A percentile compares a stretch with the other conserved stretches of the same genome.
These are phyloP conservation scores for Narcine bancroftii DNA, from an alignment of 2,113 vertebrate species.

Conservation along the genomic window DNA sequence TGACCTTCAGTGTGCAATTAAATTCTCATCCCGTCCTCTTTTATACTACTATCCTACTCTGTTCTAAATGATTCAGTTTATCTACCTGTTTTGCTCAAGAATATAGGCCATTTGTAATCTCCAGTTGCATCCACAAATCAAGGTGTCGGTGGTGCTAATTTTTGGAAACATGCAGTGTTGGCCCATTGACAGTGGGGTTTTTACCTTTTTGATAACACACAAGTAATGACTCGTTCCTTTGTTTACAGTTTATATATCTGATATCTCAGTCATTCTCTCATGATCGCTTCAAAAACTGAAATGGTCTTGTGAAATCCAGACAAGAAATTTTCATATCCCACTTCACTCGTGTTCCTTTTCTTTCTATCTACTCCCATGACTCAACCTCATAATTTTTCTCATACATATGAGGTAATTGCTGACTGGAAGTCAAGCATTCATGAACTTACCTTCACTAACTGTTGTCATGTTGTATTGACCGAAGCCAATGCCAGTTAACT, in stretches of 20 bases:
- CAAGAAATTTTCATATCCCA: neutral
- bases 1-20: neutral
- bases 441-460: slow-evolving; percentile 59
- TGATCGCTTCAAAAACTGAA: neutral
- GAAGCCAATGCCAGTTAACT: slow-evolving; percentile 65
- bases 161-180: neutral
- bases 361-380: neutral
- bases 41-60: neutral
- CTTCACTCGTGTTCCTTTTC: no score
- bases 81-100: neutral
- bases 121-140: neutral
- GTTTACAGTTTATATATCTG: neutral
- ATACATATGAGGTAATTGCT: neutral
- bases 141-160: neutral
- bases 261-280: neutral
- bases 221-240: neutral
- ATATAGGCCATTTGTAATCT: neutral
- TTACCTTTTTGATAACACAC: no score
- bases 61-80: neutral
- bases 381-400: neutral
- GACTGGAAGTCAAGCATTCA: neutral
- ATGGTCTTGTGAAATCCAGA: neutral
- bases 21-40: neutral
- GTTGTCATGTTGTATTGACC: slow-evolving; percentile 59
- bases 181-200: neutral